Conservation (phyloP, 2,797 vertebrate genomes). For the Gadopsis marmoratus region DNA sequence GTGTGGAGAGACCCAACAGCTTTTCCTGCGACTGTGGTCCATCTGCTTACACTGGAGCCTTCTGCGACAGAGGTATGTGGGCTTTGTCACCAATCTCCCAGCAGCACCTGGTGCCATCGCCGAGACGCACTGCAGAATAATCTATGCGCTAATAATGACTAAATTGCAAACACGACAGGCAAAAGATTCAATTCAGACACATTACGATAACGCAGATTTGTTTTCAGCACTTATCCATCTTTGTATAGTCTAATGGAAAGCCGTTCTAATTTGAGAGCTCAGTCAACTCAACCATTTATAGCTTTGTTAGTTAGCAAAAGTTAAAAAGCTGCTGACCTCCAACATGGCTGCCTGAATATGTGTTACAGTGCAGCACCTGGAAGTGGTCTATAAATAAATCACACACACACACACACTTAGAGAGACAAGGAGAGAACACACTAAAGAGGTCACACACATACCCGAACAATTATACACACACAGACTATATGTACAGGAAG, state of each 20-base stretch:
- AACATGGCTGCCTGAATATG: not conserved
- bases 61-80: constrained; percentile 90
- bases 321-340: not conserved
- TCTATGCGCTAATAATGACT: not conserved
- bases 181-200: not conserved
- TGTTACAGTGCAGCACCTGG: not conserved
- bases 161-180: not conserved
- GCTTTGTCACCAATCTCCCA: not conserved
- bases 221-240: not conserved
- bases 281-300: too few species aligned
- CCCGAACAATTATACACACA: not conserved
- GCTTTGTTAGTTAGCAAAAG: too few species aligned
- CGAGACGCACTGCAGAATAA: not conserved
- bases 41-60: constrained; percentile 89
- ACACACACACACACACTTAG: not conserved
- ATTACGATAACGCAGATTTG: not conserved
- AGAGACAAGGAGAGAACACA: not conserved
- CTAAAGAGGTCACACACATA: not conserved
- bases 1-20: constrained; percentile 88
- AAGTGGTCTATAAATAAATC: constrained; percentile 15
- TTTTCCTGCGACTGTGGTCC: constrained; percentile 91
- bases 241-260: not conserved
- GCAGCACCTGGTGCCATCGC: not conserved
- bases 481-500: not conserved
- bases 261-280: too few species aligned